Evolutionary conservation across 2,888 invertebrate genomes (phyloP).

Genomic region (Clostera curtula): DNA sequence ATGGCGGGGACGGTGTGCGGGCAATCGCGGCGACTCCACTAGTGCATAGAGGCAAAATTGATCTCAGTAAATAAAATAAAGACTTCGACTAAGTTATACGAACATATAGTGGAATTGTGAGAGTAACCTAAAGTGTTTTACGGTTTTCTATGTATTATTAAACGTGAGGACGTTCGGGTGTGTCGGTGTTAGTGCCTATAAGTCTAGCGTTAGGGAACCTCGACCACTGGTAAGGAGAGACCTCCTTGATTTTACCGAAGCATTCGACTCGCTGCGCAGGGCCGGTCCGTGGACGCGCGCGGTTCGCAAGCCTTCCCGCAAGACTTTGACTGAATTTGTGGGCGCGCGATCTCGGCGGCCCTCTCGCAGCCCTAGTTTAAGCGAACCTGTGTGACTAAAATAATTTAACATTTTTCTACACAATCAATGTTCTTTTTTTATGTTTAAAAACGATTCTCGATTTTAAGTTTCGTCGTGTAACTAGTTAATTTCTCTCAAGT

Average conservation of each 20-base stretch:
- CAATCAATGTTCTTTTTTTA: slow-evolving; percentile 40
- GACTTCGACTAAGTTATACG: slow-evolving; percentile 56
- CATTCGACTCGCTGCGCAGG: slow-evolving; percentile 19
- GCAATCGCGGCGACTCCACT: slow-evolving; percentile 28
- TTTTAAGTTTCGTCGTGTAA: slow-evolving; percentile 45
- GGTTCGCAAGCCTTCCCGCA: slow-evolving; percentile 47
- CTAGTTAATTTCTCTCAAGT: slow-evolving; percentile 66
- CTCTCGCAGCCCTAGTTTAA: slow-evolving; percentile 58
- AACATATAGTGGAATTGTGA: slow-evolving; percentile 72
- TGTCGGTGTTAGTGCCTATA: slow-evolving; percentile 68
- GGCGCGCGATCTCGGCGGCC: slow-evolving; percentile 24
- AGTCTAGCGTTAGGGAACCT: slow-evolving; percentile 57
- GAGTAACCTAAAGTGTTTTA: slow-evolving; percentile 56
- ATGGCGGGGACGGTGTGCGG: slow-evolving; percentile 14
- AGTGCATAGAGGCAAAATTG: slow-evolving; percentile 65
- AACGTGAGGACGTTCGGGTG: slow-evolving; percentile 46
- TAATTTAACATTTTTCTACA: slow-evolving; percentile 65
- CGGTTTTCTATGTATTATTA: slow-evolving; percentile 67
- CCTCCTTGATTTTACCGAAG: slow-evolving; percentile 56
- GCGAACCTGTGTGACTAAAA: slow-evolving; percentile 62
- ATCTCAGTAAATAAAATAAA: slow-evolving; percentile 69
- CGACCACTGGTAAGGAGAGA: slow-evolving; percentile 29
- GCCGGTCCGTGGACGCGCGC: slow-evolving; percentile 9
- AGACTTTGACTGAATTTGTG: slow-evolving; percentile 47
- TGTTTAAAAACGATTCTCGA: slow-evolving; percentile 38